Base-by-base conservation (phyloP, 2,888 invertebrate genomes). In the Agrilus cyanescens region DNA sequence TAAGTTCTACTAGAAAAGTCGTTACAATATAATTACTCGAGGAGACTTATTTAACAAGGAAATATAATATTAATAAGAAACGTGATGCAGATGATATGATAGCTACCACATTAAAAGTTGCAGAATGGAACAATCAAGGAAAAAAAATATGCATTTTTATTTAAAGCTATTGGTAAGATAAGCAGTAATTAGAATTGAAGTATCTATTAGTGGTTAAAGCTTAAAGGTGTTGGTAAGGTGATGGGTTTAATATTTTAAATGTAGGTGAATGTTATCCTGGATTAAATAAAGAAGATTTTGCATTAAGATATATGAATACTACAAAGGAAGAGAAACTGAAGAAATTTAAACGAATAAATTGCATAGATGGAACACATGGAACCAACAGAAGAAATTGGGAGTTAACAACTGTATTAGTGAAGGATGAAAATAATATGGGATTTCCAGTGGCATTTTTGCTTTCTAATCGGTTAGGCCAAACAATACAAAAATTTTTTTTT, bases 181-280 rank as follows among this genome's bases (percentile, higher is more conserved):
- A n/a, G n/a, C n/a, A n/a, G n/a, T n/a, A n/a, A n/a, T n/a, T n/a
- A n/a, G n/a, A n/a, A n/a, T n/a, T n/a, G n/a, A n/a, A n/a, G n/a
- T n/a, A n/a, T n/a, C n/a, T n/a, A n/a, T n/a, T n/a, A n/a, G n/a
- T n/a, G n/a, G n/a, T n/a, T n/a, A n/a, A n/a, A n/a, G n/a, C n/a
- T n/a, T n/a, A n/a, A n/a, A 12, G 40, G 39, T 35, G 14, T 43
- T 43, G 30, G 14, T n/a, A 16, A 15, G 16, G 40, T 25, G 18
- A 10, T 15, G 43, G 15, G 32, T 15, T 35, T 16, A 14, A 34
- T 29, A 44, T 37, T 31, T 18, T 4, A 18, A 18, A 18, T 18
- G 3, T 40, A 49, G 48, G 48, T 25, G 47, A 50, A 44, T 40
- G 12, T 14, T 42, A 50, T 46, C 18, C 35, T 16, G 38, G 40